Base-by-base conservation (phyloP, 2,113 vertebrate species). In the Grus americana region DNA sequence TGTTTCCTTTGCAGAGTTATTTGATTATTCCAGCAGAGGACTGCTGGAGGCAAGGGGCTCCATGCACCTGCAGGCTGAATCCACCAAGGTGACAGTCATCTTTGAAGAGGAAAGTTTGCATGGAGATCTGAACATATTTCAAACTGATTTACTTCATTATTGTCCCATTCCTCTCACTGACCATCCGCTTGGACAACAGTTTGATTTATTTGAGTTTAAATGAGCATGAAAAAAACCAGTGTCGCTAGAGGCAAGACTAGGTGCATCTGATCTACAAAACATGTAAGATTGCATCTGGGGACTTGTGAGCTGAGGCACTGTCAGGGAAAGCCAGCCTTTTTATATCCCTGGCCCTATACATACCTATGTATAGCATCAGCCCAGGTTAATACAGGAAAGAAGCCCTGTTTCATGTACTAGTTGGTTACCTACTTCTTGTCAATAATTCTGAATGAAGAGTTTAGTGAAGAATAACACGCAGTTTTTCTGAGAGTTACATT, bases 21-120 rank as follows among this genome's bases (percentile, higher is more conserved):
- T 95, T 91, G 84, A 94, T 92, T 93, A 90, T 95, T 93, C 71
- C 91, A 82, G 58, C 42, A 88, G 78, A 95, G 24, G n/a, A 50
- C 47, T 76, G 73, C 92, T 93, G 58, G 40, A 88, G 62, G 81
- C 58, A 61, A 52, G 49, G 74, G 26, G 7, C 50, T 86, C 36
- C 12, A 2, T 0, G 11, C 62, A 95, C 71, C 89, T 91, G 67
- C 46, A 67, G 89, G 90, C 81, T 82, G 87, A 94, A 94, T 95
- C 71, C 78, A 83, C 46, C 42, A 86, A 91, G 36, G 73, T 90
- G 94, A 92, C 92, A 95, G 66, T 73, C 66, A 59, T 63, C 62
- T 76, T 36, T 62, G 54, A 85, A 88, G 86, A 79, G 55, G n/a
- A 49, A 91, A 27, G 3, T 87, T 62, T 92, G 32, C 50, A 36